phyloP scores from a whole-genome alignment of 2,797 vertebrate species.

The Tadarida brasiliensis region DNA sequence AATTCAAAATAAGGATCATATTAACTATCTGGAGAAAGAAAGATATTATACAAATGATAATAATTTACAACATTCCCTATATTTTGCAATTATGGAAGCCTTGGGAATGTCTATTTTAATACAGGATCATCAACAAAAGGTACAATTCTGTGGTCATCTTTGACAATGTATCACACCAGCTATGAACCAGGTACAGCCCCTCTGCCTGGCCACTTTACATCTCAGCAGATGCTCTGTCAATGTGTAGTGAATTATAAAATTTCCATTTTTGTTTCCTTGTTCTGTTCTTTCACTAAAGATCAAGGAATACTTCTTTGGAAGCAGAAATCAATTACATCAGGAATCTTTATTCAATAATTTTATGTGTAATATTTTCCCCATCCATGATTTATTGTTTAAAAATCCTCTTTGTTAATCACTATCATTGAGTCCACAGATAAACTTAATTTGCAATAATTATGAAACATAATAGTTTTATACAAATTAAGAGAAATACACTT shows the following conservation, averaged over 20 bases:
- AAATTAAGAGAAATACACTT: not conserved
- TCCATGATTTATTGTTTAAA: not conserved
- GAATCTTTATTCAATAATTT: constrained; percentile 2
- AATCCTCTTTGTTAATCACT: not conserved
- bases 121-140: constrained; percentile 75
- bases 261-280: constrained; percentile 13
- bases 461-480: not conserved
- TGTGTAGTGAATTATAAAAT: constrained; percentile 79
- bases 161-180: constrained; percentile 60
- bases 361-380: not conserved
- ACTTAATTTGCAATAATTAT: not conserved
- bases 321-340: constrained; percentile 48
- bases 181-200: constrained; percentile 38
- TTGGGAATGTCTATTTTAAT: constrained; percentile 15
- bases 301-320: constrained; percentile 67
- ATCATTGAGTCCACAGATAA: not conserved
- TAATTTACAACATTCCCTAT: not conserved
- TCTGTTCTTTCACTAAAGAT: constrained; percentile 58
- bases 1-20: not conserved
- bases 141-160: constrained; percentile 62
- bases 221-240: constrained; percentile 79
- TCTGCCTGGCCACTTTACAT: not conserved
- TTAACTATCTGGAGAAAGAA: not conserved
- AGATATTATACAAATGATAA: not conserved
- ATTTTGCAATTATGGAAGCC: not conserved